These are phyloP conservation scores for Popillia japonica DNA, from an alignment of 1,140 invertebrate genomes.

Conservation along the genomic window DNA sequence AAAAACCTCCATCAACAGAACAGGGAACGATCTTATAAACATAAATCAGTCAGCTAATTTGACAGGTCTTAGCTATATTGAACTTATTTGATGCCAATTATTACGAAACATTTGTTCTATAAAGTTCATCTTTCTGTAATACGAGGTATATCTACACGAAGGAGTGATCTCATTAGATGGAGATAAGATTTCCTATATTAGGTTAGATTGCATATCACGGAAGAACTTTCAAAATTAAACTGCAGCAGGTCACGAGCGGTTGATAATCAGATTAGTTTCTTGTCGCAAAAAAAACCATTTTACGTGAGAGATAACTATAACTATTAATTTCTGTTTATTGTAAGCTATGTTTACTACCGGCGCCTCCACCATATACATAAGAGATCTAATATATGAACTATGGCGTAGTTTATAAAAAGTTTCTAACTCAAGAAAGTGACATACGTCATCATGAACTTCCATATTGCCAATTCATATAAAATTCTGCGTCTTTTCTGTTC, in stretches of 20 bases:
- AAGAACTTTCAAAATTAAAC: background rate
- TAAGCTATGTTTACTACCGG: too few relatives aligned
- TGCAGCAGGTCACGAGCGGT: background rate
- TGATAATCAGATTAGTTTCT: too few relatives aligned
- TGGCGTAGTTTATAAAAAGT: too few relatives aligned
- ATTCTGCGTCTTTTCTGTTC: too few relatives aligned
- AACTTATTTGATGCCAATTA: conserved; percentile 4
- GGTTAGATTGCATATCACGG: background rate
- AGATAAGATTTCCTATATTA: background rate
- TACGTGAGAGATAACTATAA: too few relatives aligned
- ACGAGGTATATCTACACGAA: background rate
- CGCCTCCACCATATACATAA: too few relatives aligned
- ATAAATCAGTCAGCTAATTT: conserved; percentile 26
- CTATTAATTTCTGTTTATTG: too few relatives aligned
- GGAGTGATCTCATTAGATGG: background rate
- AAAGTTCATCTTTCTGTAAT: background rate
- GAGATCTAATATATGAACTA: too few relatives aligned
- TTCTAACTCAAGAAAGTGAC: too few relatives aligned
- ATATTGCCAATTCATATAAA: too few relatives aligned
- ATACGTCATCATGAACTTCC: too few relatives aligned
- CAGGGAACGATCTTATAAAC: conserved; percentile 22
- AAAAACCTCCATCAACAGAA: conserved; percentile 20
- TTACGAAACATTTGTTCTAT: conserved; percentile 17
- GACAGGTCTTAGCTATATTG: conserved; percentile 2
- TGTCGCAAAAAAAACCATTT: too few relatives aligned